phyloP scores from a whole-genome alignment of 2,113 vertebrate species.

The Calidris pugnax region DNA sequence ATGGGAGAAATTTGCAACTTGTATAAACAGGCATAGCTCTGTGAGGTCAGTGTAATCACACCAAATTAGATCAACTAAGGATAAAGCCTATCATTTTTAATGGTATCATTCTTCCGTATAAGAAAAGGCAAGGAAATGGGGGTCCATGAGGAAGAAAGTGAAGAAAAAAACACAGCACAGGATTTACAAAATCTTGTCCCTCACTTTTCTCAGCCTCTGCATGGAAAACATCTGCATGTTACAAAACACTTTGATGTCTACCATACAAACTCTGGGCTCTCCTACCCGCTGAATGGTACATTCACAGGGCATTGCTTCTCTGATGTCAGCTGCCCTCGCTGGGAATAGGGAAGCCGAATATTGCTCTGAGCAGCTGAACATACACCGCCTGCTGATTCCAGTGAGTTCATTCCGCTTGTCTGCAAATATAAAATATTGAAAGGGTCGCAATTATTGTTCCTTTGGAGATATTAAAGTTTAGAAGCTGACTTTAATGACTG shows the following conservation, averaged over 20 bases:
- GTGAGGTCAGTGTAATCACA: not conserved
- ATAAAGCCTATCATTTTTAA: not conserved
- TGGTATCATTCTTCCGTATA: not conserved
- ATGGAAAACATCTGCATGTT: constrained; percentile 36
- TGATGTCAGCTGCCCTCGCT: not conserved
- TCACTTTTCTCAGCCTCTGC: not conserved
- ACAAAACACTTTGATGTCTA: constrained; percentile 2
- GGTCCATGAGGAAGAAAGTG: not conserved
- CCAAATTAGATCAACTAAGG: not conserved
- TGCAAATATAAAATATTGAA: constrained; percentile 15
- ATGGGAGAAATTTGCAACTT: not conserved
- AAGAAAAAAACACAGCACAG: not conserved
- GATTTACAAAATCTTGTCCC: not conserved
- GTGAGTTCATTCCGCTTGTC: not conserved
- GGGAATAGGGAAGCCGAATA: not conserved
- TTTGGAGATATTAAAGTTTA: constrained; percentile 37
- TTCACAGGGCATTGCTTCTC: not conserved
- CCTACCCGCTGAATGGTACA: not conserved
- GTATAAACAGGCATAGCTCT: constrained; percentile 12
- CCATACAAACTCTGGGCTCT: not conserved
- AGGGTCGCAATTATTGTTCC: constrained; percentile 3
- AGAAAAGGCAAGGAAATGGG: not conserved
- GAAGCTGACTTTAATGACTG: not conserved
- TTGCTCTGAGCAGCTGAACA: constrained; percentile 8
- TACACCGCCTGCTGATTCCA: constrained; percentile 33